Evolutionary conservation across 2,888 invertebrate genomes (phyloP).

Genomic region (Hemistola chrysoprasaria): DNA sequence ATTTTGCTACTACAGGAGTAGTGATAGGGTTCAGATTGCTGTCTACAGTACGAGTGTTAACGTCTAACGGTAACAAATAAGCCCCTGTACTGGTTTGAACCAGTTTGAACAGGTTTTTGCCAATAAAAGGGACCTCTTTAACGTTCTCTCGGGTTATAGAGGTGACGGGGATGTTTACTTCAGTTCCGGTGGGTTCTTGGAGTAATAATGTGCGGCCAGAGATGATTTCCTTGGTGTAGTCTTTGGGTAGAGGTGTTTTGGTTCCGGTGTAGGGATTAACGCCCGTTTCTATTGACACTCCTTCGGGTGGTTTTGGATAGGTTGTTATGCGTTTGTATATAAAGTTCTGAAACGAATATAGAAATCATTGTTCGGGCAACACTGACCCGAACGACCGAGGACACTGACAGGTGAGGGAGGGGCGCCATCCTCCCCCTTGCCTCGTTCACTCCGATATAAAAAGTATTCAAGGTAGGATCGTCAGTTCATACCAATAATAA

Average conservation of each 20-base stretch:
- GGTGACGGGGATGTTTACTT: constrained; percentile 1
- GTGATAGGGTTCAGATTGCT: constrained; percentile 29
- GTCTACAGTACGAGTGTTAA: constrained; percentile 36
- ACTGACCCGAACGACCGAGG: too few species aligned
- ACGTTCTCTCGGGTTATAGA: constrained; percentile 27
- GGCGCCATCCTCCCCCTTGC: too few species aligned
- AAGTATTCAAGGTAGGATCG: too few species aligned
- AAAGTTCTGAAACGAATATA: constrained; percentile 36
- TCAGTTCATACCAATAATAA: too few species aligned
- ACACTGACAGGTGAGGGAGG: too few species aligned
- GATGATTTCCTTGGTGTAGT: constrained; percentile 45
- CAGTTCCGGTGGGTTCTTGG: constrained; percentile 5
- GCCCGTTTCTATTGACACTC: constrained; percentile 44
- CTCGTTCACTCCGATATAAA: too few species aligned
- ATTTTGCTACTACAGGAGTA: constrained; percentile 18
- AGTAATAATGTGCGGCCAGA: constrained; percentile 25
- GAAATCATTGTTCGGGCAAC: too few species aligned
- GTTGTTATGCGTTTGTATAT: constrained; percentile 30
- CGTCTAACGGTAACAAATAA: constrained; percentile 43
- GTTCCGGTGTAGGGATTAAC: constrained; percentile 19
- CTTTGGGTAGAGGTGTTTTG: constrained; percentile 52
- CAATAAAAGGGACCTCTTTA: background rate
- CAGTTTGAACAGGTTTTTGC: constrained; percentile 39
- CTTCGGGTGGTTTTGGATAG: constrained; percentile 39
- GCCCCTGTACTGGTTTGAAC: constrained; percentile 47